phyloP scores from a whole-genome alignment of 2,113 vertebrate species.

The Sander lucioperca region DNA sequence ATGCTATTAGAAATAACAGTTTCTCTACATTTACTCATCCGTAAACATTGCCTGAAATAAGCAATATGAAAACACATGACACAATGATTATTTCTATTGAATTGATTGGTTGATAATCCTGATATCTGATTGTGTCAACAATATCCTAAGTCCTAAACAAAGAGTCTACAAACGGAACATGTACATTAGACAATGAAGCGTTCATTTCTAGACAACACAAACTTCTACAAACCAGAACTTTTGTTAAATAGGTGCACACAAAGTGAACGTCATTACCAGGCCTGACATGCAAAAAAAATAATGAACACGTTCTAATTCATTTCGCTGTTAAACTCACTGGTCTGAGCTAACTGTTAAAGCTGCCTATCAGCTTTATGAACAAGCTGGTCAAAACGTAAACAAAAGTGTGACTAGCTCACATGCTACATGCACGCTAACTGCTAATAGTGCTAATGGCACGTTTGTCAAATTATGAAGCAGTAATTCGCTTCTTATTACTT shows the following conservation, averaged over 20 bases:
- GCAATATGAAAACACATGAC: background rate
- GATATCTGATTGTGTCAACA: too few species aligned
- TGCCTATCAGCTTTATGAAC: background rate
- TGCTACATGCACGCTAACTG: conserved; percentile 3
- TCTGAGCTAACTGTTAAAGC: background rate
- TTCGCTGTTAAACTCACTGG: background rate
- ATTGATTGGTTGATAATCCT: background rate
- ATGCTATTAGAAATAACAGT: background rate
- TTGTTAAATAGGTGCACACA: background rate
- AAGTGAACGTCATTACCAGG: too few species aligned
- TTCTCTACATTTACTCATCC: background rate
- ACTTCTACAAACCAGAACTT: background rate
- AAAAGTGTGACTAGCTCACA: background rate
- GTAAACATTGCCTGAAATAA: background rate
- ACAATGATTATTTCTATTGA: background rate
- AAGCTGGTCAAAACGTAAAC: conserved; percentile 3
- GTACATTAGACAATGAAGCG: background rate
- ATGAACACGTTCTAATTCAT: background rate
- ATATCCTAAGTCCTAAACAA: background rate
- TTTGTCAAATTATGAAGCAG: background rate
- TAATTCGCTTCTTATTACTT: background rate
- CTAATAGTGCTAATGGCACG: background rate
- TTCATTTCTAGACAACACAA: background rate
- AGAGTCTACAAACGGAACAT: background rate
- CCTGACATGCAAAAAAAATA: background rate